Conservation (phyloP, 2,797 vertebrate genomes). For the Syncerus caffer region DNA sequence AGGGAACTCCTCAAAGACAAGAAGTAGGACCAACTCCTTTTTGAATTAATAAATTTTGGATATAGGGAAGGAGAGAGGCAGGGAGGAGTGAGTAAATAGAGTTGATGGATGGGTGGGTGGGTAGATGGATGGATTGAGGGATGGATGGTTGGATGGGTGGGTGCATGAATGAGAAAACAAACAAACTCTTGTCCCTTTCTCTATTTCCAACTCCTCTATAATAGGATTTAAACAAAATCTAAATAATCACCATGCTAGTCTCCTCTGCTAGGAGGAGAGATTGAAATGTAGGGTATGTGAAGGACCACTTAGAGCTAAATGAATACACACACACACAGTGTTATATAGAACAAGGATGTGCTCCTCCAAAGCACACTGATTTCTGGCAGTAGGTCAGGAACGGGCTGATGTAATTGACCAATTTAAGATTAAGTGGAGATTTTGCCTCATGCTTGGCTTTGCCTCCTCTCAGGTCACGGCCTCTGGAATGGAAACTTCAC, state of each 20-base stretch:
- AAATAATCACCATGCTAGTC: background rate
- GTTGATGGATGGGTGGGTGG: background rate
- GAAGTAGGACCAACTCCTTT: background rate
- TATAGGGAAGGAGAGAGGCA: background rate
- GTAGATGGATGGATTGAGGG: background rate
- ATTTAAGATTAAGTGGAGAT: background rate
- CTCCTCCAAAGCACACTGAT: background rate
- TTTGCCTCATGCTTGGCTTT: background rate
- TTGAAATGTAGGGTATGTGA: background rate
- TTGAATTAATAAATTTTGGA: background rate
- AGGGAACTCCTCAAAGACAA: background rate
- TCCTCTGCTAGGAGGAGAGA: background rate
- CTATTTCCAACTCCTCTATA: background rate
- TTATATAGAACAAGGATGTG: background rate
- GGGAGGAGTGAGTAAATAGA: background rate
- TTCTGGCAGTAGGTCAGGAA: background rate
- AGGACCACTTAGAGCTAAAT: background rate
- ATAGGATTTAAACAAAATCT: background rate
- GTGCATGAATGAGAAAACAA: background rate
- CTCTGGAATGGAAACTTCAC: slow-evolving; percentile 87
- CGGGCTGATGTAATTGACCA: background rate
- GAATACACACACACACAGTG: background rate
- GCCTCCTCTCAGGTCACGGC: slow-evolving; percentile 85
- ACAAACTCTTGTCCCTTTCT: background rate
- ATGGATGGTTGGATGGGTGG: too few species aligned